phyloP scores from a whole-genome alignment of 1,140 invertebrate genomes.

The Sipha flava region DNA sequence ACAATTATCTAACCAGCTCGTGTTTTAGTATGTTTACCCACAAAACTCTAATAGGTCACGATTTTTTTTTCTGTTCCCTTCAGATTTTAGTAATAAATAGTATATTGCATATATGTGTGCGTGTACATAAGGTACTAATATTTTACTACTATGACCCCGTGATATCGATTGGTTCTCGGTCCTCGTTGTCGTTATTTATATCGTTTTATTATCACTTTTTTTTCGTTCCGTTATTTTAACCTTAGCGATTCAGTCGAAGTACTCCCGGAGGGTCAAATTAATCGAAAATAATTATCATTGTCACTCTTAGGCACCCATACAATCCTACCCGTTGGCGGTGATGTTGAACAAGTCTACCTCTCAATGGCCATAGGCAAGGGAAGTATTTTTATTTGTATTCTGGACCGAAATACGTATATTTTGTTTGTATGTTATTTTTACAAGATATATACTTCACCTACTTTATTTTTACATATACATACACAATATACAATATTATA shows the following conservation, averaged over 20 bases:
- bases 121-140: too few species aligned
- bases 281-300: constrained; percentile 12
- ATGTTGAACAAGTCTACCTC: neutral
- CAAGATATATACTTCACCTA: neutral
- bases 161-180: neutral
- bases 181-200: neutral
- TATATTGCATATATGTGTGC: too few species aligned
- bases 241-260: neutral
- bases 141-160: too few species aligned
- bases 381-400: neutral
- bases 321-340: neutral
- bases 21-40: too few species aligned
- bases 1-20: too few species aligned
- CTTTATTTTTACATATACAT: neutral
- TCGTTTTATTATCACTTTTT: neutral
- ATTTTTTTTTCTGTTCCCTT: too few species aligned
- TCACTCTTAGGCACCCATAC: neutral
- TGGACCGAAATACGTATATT: neutral
- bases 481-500: too few species aligned
- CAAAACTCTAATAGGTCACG: too few species aligned
- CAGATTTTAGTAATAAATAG: too few species aligned
- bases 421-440: neutral
- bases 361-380: neutral
- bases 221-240: neutral
- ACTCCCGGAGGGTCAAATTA: neutral